phyloP scores from a whole-genome alignment of 1,140 invertebrate genomes.

The Neotoxoptera formosana region DNA sequence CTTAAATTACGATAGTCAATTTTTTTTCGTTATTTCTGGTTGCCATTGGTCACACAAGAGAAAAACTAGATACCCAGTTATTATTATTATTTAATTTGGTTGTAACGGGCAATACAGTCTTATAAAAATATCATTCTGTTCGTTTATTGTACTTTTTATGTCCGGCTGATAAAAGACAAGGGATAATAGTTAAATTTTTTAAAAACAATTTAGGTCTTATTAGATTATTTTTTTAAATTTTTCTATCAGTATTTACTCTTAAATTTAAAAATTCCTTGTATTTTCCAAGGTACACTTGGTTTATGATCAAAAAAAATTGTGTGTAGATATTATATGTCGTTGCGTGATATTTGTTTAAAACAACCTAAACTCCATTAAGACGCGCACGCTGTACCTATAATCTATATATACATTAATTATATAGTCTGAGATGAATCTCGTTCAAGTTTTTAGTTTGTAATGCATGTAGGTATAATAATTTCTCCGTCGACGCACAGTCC shows the following conservation, averaged over 20 bases:
- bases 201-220: neutral
- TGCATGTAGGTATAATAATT: neutral
- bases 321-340: too few species aligned
- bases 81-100: constrained; percentile 6
- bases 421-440: neutral
- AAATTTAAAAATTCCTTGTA: too few species aligned
- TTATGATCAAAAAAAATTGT: too few species aligned
- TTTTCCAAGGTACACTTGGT: too few species aligned
- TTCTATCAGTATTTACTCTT: too few species aligned
- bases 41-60: neutral
- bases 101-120: neutral
- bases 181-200: neutral
- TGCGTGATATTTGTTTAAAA: neutral
- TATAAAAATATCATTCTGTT: neutral
- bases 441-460: neutral
- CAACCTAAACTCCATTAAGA: neutral
- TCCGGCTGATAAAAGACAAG: neutral
- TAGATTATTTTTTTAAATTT: too few species aligned
- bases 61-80: neutral
- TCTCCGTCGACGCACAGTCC: neutral
- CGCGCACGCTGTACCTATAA: neutral
- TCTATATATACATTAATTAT: neutral
- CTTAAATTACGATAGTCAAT: neutral
- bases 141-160: neutral
- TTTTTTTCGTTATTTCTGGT: neutral